Base-by-base conservation (phyloP, 1,140 invertebrate genomes). In the Solen grandis region DNA sequence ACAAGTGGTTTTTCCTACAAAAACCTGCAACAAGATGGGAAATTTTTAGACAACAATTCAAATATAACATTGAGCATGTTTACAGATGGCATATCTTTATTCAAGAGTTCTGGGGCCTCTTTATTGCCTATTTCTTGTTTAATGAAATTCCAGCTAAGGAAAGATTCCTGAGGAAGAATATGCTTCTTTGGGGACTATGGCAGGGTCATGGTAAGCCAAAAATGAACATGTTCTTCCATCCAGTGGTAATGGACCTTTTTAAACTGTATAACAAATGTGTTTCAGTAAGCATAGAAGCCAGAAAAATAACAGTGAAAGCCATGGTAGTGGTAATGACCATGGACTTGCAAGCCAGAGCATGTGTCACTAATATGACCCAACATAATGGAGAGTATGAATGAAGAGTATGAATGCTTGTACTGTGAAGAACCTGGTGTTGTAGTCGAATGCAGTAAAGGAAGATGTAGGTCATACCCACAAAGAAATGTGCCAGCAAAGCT, bases 311-410 rank as follows among this genome's bases (percentile, higher is more conserved):
- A 4, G 19, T 50, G 46, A 16, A 60, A 50, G 55, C 50, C 2
- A 25, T 70, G 31, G 27, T 70, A 22, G 50, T 36, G 38, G 66
- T 57, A 22, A 27, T 22, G 13, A 78, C 62, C 31, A 70, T 62
- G 65, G 76, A 79, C 36, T 60, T 79, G 22, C 76, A 57, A 62
- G 65, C 65, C 16, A 59, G 76, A 52, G 63, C 80, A 41, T 36
- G 33, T 66, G 65, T 82, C 8, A n/a, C 55, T 22, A 77, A 82
- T 33, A 82, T 69, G 63, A 82, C 80, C 16, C 63, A 75, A 25
- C 57, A 62, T 63, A 82, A 82, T 76, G 65, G 72, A 46, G 25
- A 13, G 19, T 68, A n/a, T n/a, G n/a, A n/a, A n/a, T n/a, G n/a
- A n/a, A n/a, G n/a, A n/a, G n/a, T n/a, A 62, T 54, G 36, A 33